Percentiles rank a stretch among this genome's conserved stretches.
Conservation (phyloP, 2,888 invertebrate genomes). For the Napeogenes sylphis region DNA sequence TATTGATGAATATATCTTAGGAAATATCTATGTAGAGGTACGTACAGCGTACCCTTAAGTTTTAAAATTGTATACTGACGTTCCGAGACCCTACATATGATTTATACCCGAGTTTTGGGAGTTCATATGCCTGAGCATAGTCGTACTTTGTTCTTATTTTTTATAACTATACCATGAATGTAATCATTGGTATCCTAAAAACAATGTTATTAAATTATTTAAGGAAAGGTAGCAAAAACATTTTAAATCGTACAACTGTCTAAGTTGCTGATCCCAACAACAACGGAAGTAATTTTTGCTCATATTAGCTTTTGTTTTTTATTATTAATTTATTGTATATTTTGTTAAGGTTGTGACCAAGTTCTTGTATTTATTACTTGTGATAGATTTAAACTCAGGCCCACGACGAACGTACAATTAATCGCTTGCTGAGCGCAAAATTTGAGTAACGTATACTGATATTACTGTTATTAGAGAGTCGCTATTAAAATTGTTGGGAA, state of each 20-base stretch:
- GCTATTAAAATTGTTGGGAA: slow-evolving; percentile 43
- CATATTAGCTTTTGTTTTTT: not conserved
- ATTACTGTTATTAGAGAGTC: slow-evolving; percentile 44
- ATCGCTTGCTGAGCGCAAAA: slow-evolving; percentile 50
- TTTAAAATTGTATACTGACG: too few species aligned
- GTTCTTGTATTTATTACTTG: slow-evolving; percentile 21
- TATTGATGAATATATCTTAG: too few species aligned
- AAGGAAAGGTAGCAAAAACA: not conserved
- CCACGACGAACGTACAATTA: slow-evolving; percentile 37
- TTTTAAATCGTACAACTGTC: not conserved
- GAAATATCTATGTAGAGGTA: too few species aligned
- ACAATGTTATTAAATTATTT: too few species aligned
- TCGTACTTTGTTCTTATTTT: too few species aligned
- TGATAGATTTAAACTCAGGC: slow-evolving; percentile 58
- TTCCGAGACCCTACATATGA: too few species aligned
- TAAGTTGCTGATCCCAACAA: not conserved
- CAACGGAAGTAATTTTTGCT: not conserved
- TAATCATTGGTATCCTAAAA: too few species aligned
- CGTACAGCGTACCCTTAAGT: too few species aligned
- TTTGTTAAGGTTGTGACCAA: slow-evolving; percentile 27
- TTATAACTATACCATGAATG: too few species aligned
- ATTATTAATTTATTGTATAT: slow-evolving; percentile 16
- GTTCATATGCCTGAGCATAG: too few species aligned
- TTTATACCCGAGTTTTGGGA: too few species aligned
- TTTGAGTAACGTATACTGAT: slow-evolving; percentile 45